Evolutionary conservation across 1,140 invertebrate species (phyloP), one percentile per base, ranked within the genome.

Genomic region (Cotesia chilonis): DNA sequence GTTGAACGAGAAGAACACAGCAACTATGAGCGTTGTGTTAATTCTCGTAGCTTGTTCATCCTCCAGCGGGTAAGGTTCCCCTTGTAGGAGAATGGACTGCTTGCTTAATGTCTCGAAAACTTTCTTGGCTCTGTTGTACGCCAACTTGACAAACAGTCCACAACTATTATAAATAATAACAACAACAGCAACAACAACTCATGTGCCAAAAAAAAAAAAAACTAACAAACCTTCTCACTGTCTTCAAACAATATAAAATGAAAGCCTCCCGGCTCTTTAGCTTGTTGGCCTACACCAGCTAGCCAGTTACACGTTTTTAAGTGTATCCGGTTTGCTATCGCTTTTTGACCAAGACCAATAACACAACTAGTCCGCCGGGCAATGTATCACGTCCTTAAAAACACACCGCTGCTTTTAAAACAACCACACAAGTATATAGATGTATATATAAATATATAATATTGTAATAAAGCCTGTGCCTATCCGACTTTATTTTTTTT

Each of bases 31-130:
- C 67, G 59, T 55, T 35, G 61, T 52, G 60, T 51, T 60, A 36
- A 17, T 72, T 41, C 65, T 63, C 67, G 57, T 71, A 55, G 66
- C 65, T 57, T 51, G 67, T 64, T 72, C 74, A 75, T 75, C 70
- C 70, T 72, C 68, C 70, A 55, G 20, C 61, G 64, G 63, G 38
- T 38, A 10, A 20, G 20, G 3, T 36, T 67, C 64, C 64, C 69
- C 54, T 59, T 67, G n/a, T 69, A 68, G 65, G 55, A 71, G 73
- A 51, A 71, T 52, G 54, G 70, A 52, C 57, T 55, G 52, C n/a
- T 35, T 54, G 14, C 38, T 12, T n/a, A 12, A 14, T 52, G 12
- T 67, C 14, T 57, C 54, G 37, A 17, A 57, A 36, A 17, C 67
- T 57, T 57, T 68, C 2, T 59, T n/a, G 41, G 35, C 28, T 38